Base-by-base conservation (phyloP, 2,113 vertebrate genomes). In the Salvelinus namaycush region DNA sequence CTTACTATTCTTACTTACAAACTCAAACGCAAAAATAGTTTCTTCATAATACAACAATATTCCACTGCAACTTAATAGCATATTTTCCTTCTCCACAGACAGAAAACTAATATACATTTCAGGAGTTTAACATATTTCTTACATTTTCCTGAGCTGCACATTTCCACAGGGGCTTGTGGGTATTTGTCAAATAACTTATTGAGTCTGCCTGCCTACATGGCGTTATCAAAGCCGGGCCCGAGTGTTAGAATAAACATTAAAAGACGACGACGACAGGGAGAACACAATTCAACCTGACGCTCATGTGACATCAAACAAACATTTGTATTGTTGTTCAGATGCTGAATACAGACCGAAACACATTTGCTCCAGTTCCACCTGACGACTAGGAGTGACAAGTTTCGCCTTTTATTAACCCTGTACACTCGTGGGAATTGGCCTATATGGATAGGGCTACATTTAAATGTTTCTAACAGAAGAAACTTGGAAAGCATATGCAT, bases 181-280 rank as follows among this genome's bases (percentile, higher is more conserved):
- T 85, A 76, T 86, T 89, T 88, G 77, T 84, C 76, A 76, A 86
- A 86, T 71, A 84, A 80, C 54, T 79, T 75, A 72, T 60, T 72
- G 68, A 81, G 81, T 70, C 73, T 82, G 66, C 76, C 73, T 49
- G 48, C 69, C 39, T 44, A 44, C 39, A 44, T 44, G 39, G 9
- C 39, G 2, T 12, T 44, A 44, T 73, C 73, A 81, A 65, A 64
- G 18, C 20, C 27, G 72, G 79, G 79, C 81, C 72, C 74, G 78
- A 84, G 73, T 74, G 77, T 83, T 84, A 57, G 81, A 88, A 89
- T 74, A 86, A 87, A 82, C 84, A 84, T 87, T 87, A 83, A 89
- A 85, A 87, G 78, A 86, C 84, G 81, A 85, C 9, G 9, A 88
- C 86, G 73, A 85, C 82, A 83, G 62, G 62, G 62, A 26, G 18